These are phyloP conservation scores for Ecliptopera silaceata DNA, from an alignment of 2,888 invertebrate genomes.

Conservation along the genomic window DNA sequence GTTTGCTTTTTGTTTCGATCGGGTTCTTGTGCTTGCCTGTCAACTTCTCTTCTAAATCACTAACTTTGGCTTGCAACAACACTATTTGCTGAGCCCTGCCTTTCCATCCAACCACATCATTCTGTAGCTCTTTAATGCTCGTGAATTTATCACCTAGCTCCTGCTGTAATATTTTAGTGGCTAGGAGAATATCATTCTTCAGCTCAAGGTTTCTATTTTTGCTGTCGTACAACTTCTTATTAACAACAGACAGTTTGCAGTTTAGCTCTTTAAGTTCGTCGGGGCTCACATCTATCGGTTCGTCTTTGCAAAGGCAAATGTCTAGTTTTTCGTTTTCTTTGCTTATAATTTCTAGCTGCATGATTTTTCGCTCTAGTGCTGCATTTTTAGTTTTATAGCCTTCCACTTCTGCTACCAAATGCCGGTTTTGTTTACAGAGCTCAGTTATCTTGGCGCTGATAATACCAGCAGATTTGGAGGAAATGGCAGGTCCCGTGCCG, in stretches of 20 bases:
- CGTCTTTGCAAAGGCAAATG: constrained; percentile 69
- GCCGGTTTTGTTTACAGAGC: constrained; percentile 85
- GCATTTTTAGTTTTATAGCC: constrained; percentile 83
- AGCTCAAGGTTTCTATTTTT: constrained; percentile 87
- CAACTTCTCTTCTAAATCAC: constrained; percentile 86
- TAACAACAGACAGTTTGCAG: constrained; percentile 83
- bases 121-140: constrained; percentile 83
- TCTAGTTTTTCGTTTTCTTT: constrained; percentile 66
- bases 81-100: constrained; percentile 90
- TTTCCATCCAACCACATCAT: constrained; percentile 86
- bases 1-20: constrained; percentile 50
- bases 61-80: constrained; percentile 86
- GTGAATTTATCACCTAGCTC: constrained; percentile 89
- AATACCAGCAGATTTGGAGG: constrained; percentile 77
- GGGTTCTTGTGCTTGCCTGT: constrained; percentile 64
- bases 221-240: constrained; percentile 86
- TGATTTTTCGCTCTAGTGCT: constrained; percentile 76
- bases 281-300: constrained; percentile 64
- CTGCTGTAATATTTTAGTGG: constrained; percentile 88
- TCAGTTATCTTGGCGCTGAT: constrained; percentile 86
- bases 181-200: constrained; percentile 87
- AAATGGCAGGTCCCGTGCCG: constrained; percentile 70
- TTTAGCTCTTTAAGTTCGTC: constrained; percentile 83
- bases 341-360: constrained; percentile 66
- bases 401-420: constrained; percentile 85